Evolutionary conservation across 2,888 invertebrate species (phyloP), one percentile per base, ranked within the genome.

Genomic region (Gibbula magus): DNA sequence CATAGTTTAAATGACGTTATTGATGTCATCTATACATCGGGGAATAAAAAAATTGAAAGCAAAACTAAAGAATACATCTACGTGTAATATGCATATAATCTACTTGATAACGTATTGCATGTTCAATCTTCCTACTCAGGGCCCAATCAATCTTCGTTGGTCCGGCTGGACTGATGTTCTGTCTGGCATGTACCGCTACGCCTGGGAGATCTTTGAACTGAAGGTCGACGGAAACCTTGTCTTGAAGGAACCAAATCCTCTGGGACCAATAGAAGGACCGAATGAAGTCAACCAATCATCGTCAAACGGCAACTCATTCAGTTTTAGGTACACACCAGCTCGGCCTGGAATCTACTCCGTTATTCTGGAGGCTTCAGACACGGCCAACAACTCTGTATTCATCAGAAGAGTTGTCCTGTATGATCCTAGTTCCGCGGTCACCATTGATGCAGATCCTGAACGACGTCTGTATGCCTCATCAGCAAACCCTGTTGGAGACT

Each of bases 341-440:
- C 81, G 80, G 25, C 82, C 84, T 0, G 88, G 88, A 4, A 78
- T 86, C 74, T 88, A 86, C 70, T 85, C 87, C 22, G 74, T 86
- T 8, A 79, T 88, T 16, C 75, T 88, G 52, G 85, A 87, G 53
- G 82, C 81, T 0, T 32, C 79, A 0, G 88, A 88, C 66, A 81
- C 66, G 10, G 85, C 88, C 53, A 88, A 88, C 79, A 88, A 88
- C 78, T 86, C 87, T 20, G 77, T 77, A 51, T 86, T 83, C 77
- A 84, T 86, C 13, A 73, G 87, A n/a, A 80, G 86, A 10, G 75
- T 87, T 54, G 83, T 79, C 2, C 75, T 88, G 16, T 88, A 84
- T 29, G 88, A 88, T 54, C 81, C 82, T 3, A 51, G 10, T 0
- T 86, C 88, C 4, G 29, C 53, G 0, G 78, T 88, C 13, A 75